phyloP scores from a whole-genome alignment of 2,113 vertebrate genomes.

The Chlamydotis undulata region DNA sequence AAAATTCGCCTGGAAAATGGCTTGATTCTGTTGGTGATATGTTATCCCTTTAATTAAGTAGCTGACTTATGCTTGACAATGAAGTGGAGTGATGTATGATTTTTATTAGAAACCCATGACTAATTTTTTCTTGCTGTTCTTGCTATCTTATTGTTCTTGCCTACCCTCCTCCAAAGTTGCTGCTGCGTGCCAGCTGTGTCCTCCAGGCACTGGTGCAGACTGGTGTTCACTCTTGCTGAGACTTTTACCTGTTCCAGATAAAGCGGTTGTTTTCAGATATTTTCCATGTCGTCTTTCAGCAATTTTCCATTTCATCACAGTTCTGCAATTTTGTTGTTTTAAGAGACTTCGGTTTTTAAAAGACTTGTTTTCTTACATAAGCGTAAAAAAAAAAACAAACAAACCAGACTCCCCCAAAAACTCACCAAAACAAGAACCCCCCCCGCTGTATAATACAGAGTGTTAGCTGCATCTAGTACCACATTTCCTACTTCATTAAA shows the following conservation, averaged over 20 bases:
- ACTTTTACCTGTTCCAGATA: slow-evolving; percentile 25
- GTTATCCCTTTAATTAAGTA: slow-evolving; percentile 48
- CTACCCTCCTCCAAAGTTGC: background rate
- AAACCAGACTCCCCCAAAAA: background rate
- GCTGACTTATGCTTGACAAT: slow-evolving; percentile 19
- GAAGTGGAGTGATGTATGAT: slow-evolving; percentile 34
- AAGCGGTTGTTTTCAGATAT: slow-evolving; percentile 13
- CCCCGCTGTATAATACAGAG: no score
- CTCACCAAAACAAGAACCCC: background rate
- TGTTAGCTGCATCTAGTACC: background rate
- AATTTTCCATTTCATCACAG: slow-evolving; percentile 35
- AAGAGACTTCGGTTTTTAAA: background rate
- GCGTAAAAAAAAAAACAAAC: background rate
- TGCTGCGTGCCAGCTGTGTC: slow-evolving; percentile 20
- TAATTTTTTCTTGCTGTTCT: slow-evolving; percentile 49
- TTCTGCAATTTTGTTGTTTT: background rate
- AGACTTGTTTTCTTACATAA: background rate
- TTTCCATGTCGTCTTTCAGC: background rate
- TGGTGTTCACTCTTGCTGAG: slow-evolving; percentile 20
- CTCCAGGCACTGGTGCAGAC: slow-evolving; percentile 53
- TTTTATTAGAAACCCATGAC: slow-evolving; percentile 60
- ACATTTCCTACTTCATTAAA: background rate
- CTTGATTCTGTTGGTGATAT: background rate
- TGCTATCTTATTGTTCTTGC: slow-evolving; percentile 44
- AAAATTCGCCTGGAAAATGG: background rate